A percentile compares a stretch with the other conserved stretches of the same genome.
phyloP scores from a whole-genome alignment of 2,888 invertebrate genomes.

The Synergus laeviventris region DNA sequence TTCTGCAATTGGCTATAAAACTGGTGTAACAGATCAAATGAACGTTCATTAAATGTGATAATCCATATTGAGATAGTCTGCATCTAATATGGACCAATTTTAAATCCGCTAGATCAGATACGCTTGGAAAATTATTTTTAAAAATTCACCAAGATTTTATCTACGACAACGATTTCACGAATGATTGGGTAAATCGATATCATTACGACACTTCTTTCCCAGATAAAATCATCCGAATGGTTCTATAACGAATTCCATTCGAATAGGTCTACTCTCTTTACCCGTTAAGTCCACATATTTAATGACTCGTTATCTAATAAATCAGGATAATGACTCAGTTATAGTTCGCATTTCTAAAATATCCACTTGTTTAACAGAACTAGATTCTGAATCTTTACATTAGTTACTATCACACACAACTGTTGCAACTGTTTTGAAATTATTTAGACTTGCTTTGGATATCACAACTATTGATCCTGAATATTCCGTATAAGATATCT shows the following conservation, averaged over 20 bases:
- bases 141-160: conserved; percentile 1
- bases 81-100: conserved; percentile 24
- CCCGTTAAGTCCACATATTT: not conserved
- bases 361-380: not conserved
- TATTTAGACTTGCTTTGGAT: too few species aligned
- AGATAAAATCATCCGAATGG: conserved; percentile 3
- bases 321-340: conserved; percentile 22
- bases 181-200: conserved; percentile 11
- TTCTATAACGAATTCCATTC: not conserved
- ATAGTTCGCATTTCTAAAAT: not conserved
- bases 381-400: not conserved
- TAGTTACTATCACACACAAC: not conserved
- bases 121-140: conserved; percentile 6
- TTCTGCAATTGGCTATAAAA: not conserved
- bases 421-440: too few species aligned
- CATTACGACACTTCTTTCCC: conserved; percentile 10
- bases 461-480: too few species aligned
- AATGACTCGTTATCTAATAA: not conserved
- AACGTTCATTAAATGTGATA: conserved; percentile 19
- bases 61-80: not conserved
- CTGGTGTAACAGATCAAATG: not conserved
- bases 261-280: conserved; percentile 1
- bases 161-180: conserved; percentile 17
- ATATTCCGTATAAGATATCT: not conserved
- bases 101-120: conserved; percentile 24